These are phyloP conservation scores for Esox masquinongy DNA, from an alignment of 2,797 vertebrate genomes.

Conservation along the genomic window DNA sequence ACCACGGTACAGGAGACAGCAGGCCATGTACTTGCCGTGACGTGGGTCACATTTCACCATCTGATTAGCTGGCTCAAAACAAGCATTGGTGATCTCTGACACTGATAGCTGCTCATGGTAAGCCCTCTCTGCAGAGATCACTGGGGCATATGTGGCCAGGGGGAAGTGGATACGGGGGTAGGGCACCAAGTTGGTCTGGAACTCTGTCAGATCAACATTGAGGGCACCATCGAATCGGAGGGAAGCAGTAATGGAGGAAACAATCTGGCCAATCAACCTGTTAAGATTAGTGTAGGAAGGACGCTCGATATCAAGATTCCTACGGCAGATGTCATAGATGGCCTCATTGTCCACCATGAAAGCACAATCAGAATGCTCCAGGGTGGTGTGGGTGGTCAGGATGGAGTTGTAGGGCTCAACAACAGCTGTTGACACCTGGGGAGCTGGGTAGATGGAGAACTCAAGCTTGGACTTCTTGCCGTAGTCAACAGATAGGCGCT, in stretches of 20 bases:
- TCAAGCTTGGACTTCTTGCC: constrained; percentile 79
- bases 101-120: constrained; percentile 78
- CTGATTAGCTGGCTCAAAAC: constrained; percentile 72
- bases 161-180: constrained; percentile 76
- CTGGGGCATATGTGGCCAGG: constrained; percentile 70
- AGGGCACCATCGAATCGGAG: constrained; percentile 75
- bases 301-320: constrained; percentile 77
- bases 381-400: constrained; percentile 78
- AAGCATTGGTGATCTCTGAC: constrained; percentile 72
- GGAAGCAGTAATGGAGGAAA: constrained; percentile 70
- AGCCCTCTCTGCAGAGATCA: constrained; percentile 76
- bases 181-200: constrained; percentile 77
- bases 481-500: constrained; percentile 76
- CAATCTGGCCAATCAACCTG: constrained; percentile 69
- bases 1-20: constrained; percentile 72
- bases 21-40: constrained; percentile 77
- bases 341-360: constrained; percentile 84
- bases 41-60: constrained; percentile 73
- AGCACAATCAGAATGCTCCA: constrained; percentile 81
- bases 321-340: constrained; percentile 81
- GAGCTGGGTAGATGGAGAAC: constrained; percentile 78
- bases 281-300: constrained; percentile 77
- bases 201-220: constrained; percentile 77
- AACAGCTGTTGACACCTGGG: constrained; percentile 78
- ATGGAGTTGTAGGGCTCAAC: constrained; percentile 82